phyloP scores from a whole-genome alignment of 2,797 vertebrate genomes.

The Trachurus trachurus region DNA sequence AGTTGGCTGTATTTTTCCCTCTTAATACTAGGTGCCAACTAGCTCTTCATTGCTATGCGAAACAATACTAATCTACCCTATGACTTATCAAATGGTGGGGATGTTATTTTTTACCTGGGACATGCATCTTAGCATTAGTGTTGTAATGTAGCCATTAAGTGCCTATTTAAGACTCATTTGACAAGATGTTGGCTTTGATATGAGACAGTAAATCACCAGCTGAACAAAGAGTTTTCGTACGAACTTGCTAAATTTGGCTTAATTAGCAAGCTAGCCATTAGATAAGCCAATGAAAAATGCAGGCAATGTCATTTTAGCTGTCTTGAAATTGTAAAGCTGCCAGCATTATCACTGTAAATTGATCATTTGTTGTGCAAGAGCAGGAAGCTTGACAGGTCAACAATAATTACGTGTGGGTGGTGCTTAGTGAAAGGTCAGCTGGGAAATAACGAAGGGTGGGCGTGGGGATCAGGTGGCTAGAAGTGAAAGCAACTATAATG shows the following conservation, averaged over 20 bases:
- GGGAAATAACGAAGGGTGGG: not conserved
- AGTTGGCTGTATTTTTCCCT: no score
- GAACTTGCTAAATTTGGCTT: not conserved
- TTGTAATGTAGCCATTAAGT: no score
- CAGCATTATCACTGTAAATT: not conserved
- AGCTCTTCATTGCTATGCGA: no score
- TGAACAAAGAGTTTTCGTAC: no score
- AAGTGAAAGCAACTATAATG: not conserved
- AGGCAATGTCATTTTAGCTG: no score
- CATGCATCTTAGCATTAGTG: no score
- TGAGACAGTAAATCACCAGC: not conserved
- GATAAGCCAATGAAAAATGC: not conserved
- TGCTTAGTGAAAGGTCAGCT: not conserved
- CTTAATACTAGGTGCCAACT: no score
- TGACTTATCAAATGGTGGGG: no score
- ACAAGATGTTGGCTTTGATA: no score
- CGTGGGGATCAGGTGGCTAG: slow-evolving; percentile 6
- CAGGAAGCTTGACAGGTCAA: not conserved
- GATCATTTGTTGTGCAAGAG: not conserved
- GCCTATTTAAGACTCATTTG: no score
- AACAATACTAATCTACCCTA: no score
- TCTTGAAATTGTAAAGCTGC: not conserved
- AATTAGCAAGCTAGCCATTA: not conserved
- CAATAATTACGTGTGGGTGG: not conserved
- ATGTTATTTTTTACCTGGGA: no score